Percentiles rank a stretch among this genome's conserved stretches.
Evolutionary conservation across 2,888 invertebrate genomes (phyloP).

Genomic region (Blastobasis adustella): DNA sequence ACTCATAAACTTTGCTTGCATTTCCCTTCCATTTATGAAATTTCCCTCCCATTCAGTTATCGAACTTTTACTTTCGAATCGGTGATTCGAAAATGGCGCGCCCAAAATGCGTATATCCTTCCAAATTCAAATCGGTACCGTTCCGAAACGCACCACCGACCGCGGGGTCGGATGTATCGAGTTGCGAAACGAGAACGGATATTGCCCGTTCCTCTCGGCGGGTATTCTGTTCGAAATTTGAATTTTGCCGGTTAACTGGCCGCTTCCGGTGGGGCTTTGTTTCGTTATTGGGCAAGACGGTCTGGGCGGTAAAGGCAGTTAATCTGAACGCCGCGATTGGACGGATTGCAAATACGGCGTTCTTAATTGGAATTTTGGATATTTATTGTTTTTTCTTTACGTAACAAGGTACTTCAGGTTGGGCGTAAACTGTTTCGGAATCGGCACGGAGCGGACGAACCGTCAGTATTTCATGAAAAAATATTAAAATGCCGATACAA

Average conservation of each 20-base stretch:
- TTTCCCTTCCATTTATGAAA: too few relatives aligned
- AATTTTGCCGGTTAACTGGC: constrained; percentile 71
- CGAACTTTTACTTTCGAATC: too few relatives aligned
- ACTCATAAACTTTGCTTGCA: too few relatives aligned
- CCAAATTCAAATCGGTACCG: constrained; percentile 40
- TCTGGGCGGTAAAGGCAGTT: constrained; percentile 3
- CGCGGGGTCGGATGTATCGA: constrained; percentile 43
- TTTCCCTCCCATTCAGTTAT: too few relatives aligned
- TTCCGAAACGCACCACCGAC: constrained; percentile 59
- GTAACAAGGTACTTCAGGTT: too few relatives aligned
- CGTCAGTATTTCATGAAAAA: too few relatives aligned
- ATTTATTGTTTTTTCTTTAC: too few relatives aligned
- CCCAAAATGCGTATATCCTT: constrained; percentile 27
- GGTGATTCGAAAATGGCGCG: too few relatives aligned
- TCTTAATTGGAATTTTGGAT: too few relatives aligned
- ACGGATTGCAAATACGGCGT: background rate
- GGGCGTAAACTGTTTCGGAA: too few relatives aligned
- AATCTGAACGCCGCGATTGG: background rate
- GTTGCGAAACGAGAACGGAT: constrained; percentile 74
- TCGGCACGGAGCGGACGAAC: too few relatives aligned
- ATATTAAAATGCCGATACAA: too few relatives aligned
- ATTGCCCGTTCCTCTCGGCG: constrained; percentile 65
- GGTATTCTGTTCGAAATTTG: constrained; percentile 68
- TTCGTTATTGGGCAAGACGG: constrained; percentile 52
- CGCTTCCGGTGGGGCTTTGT: constrained; percentile 55